Conservation (phyloP, 92 coral and sea anemone genomes). For the Meandrina meandrites region DNA sequence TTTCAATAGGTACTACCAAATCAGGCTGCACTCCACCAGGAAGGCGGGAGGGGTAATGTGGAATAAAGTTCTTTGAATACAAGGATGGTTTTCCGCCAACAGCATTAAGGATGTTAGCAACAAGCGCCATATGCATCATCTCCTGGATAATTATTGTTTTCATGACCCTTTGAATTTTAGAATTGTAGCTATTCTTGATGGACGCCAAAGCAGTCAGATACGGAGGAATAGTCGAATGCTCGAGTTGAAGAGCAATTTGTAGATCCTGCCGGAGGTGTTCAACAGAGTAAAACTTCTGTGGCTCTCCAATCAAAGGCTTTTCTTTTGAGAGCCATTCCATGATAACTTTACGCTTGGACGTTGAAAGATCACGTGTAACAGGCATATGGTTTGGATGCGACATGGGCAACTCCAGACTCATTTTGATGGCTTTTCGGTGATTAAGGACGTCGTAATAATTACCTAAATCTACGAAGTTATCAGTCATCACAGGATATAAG, state of each 20-base stretch:
- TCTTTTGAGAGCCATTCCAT: slow-evolving; percentile 61
- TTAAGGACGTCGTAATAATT: slow-evolving; percentile 70
- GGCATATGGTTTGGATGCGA: slow-evolving; percentile 86
- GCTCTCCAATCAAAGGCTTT: slow-evolving; percentile 50
- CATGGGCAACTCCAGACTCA: slow-evolving; percentile 55
- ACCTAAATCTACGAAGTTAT: slow-evolving; percentile 71
- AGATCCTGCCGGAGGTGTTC: slow-evolving; percentile 52
- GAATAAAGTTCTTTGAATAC: slow-evolving; percentile 48
- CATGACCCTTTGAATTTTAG: slow-evolving; percentile 48
- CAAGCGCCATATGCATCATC: slow-evolving; percentile 79
- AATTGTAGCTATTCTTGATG: slow-evolving; percentile 65
- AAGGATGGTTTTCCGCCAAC: slow-evolving; percentile 72
- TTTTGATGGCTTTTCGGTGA: slow-evolving; percentile 35
- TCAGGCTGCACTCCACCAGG: slow-evolving; percentile 85
- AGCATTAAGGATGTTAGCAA: slow-evolving; percentile 82
- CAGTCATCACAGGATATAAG: slow-evolving; percentile 79
- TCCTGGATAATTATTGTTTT: slow-evolving; percentile 61
- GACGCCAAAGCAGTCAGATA: slow-evolving; percentile 75
- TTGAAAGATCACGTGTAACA: slow-evolving; percentile 73
- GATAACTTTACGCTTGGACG: slow-evolving; percentile 57
- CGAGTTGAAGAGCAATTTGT: slow-evolving; percentile 74
- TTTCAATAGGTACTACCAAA: slow-evolving; percentile 70
- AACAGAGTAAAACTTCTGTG: slow-evolving; percentile 40
- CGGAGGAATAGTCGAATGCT: slow-evolving; percentile 80
- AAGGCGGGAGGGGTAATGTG: slow-evolving; percentile 71